Base-by-base conservation (phyloP, 2,888 invertebrate species). In the Heteromyza rotundicornis region DNA sequence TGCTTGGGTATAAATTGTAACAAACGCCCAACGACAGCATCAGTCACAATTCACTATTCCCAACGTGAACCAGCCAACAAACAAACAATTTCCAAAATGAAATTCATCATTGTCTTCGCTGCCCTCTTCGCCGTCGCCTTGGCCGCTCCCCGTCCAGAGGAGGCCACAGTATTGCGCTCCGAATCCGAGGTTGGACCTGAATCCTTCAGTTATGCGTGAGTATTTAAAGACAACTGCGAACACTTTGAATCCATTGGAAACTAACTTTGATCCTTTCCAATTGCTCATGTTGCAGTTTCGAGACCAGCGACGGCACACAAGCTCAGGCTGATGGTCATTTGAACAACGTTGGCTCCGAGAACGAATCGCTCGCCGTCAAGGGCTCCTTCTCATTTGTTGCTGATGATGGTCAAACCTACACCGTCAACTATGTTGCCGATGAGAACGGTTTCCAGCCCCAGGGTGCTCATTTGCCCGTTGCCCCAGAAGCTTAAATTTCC, bases 141-240 rank as follows among this genome's bases (percentile, higher is more conserved):
- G 52, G 74, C 76, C 60, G 75, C 73, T 35, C 71, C 75, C 55
- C 62, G 66, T 49, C 68, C 72, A 55, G 53, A 59, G 5, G 86
- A 87, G 70, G 88, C 86, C 2, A 84, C 85, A 70, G 84, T 88
- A 65, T 58, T 87, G 40, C 85, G 85, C 64, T 86, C 86, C 66
- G 86, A 82, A 24, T 84, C 85, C 57, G 84, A 85, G 62, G 86
- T 86, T n/a, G 85, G 83, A 53, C 76, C 84, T 69, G 86, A 87
- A 70, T 86, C 86, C 74, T 89, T 86, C 74, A 80, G 85, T 59
- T 89, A 87, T 70, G 82, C 80, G 89, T 89, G 83, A 86, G 87
- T 84, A 35, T 68, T n/a, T n/a, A n/a, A n/a, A n/a, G n/a, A n/a
- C n/a, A n/a, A n/a, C n/a, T n/a, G 12, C 12, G 32, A 32, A 32